Base-by-base conservation (phyloP, 2,888 invertebrate species). In the Pogonocherus hispidulus region DNA sequence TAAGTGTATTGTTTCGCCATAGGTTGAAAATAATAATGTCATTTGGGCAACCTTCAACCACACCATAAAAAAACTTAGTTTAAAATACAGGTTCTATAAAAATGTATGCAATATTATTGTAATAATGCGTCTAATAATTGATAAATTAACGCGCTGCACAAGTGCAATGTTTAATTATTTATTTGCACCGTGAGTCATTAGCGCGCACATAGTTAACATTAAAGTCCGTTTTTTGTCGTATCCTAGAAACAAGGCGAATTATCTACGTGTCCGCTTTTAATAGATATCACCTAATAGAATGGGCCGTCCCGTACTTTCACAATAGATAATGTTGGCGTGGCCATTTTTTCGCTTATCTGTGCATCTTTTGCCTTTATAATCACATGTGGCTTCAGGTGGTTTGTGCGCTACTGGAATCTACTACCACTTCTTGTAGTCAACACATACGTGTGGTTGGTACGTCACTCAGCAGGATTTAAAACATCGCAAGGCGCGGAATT, bases 401-500 rank as follows among this genome's bases (percentile, higher is more conserved):
- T 11, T 14, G 14, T 41, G 14, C 41, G 41, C 41, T 41, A 41
- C 35, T n/a, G 22, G 32, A 54, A 27, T 46, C 5, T 44, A 14
- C 20, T 20, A 55, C 37, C 11, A n/a, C 55, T 55, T 37, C 20
- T 18, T 18, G 27, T 19, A 18, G 27, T 18, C 23, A 47, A 47
- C 47, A 19, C 59, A 41, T 47, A 47, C 14, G 20, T 9, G 63
- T 67, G 63, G n/a, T n/a, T n/a, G n/a, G n/a, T n/a, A 67, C 63
- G 67, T 67, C 67, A 67, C 47, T 14, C 32, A 22, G 56, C 54
- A 52, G 16, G 52, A 67, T 49, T 67, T 67, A 63, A 67, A 63
- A 55, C 63, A 27, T 35, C 55, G 22, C 44, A 37, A 57, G 63
- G 67, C 63, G 67, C 63, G 67, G 63, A 67, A 57, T 23, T 23